Evolutionary conservation across 2,888 invertebrate species (phyloP), one percentile per base, ranked within the genome.

Genomic region (Agonopterix alstromeriana): DNA sequence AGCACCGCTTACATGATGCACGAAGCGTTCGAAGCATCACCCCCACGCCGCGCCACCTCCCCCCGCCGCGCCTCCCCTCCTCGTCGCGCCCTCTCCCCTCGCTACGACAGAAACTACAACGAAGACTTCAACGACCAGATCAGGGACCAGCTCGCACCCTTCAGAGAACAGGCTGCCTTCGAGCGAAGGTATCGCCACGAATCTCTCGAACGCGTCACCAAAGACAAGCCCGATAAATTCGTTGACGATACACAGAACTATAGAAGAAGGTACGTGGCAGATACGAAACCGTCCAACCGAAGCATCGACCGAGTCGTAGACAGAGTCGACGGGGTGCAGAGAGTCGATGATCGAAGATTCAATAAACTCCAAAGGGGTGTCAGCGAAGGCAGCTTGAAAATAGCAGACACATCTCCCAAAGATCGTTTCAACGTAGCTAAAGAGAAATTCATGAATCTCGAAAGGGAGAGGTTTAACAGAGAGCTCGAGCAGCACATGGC

Each of bases 401-500:
- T 83, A 11, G 73, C 82, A 1, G 80, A 88, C 60, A 64, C 78
- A 45, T 91, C 93, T 1, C 95, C 95, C 0, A 92, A 94, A 59
- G 95, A 95, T 65, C 90, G 95, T 51, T 95, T 96, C 80, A 93
- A 94, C 63, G 95, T 95, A 63, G 95, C 96, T 43, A 95, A 95
- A 77, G 95, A 96, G 67, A 95, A 95, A 79, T 96, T 96, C 71
- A 90, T 93, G 74, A 92, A 94, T 54, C 90, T 96, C 77, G 96
- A 96, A 70, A 90, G 93, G 53, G 93, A 94, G 61, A 84, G 92
- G 50, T 88, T 92, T 54, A 91, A 90, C 56, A 86, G 90, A 57
- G 90, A 91, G 63, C 68, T 90, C 43, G 87, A 89, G 55, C 85
- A 87, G 58, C 89, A 89, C 54, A 89, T 89, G 81, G 88, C 87